A percentile compares a stretch with the other conserved stretches of the same genome.
Conservation (phyloP, 2,113 vertebrate species). For the Saguinus midas region DNA sequence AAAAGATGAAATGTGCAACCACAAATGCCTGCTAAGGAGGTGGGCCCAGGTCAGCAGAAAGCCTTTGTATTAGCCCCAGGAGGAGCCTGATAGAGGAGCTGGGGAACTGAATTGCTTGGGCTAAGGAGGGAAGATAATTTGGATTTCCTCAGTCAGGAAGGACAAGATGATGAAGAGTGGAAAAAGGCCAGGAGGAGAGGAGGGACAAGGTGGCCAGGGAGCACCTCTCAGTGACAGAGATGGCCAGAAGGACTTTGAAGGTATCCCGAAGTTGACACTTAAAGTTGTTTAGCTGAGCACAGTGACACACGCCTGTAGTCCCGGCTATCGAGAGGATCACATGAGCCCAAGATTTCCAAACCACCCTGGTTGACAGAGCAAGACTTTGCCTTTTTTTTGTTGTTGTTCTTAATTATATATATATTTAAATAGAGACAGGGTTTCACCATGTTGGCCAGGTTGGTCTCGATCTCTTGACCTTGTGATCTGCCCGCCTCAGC, state of each 20-base stretch:
- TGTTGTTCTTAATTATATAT: too few species aligned
- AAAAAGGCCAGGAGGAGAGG: neutral
- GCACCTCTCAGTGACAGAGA: neutral
- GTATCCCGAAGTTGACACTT: neutral
- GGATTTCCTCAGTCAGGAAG: neutral
- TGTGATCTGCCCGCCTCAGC: too few species aligned
- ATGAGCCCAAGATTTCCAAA: too few species aligned
- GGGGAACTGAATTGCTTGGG: neutral
- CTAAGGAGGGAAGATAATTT: neutral
- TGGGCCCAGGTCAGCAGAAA: neutral
- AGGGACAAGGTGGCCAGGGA: neutral
- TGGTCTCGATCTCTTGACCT: too few species aligned
- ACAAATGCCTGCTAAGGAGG: neutral
- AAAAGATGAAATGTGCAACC: neutral
- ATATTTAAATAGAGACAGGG: too few species aligned
- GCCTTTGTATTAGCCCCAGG: neutral
- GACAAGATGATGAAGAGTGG: neutral
- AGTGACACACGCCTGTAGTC: too few species aligned
- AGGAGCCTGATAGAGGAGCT: neutral
- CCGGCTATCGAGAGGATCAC: too few species aligned
- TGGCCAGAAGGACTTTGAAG: neutral
- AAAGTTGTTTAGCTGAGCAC: neutral
- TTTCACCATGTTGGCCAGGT: too few species aligned
- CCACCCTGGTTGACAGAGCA: too few species aligned
- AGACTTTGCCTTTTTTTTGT: too few species aligned